phyloP scores from a whole-genome alignment of 2,797 vertebrate genomes.

The Alcedo atthis region DNA sequence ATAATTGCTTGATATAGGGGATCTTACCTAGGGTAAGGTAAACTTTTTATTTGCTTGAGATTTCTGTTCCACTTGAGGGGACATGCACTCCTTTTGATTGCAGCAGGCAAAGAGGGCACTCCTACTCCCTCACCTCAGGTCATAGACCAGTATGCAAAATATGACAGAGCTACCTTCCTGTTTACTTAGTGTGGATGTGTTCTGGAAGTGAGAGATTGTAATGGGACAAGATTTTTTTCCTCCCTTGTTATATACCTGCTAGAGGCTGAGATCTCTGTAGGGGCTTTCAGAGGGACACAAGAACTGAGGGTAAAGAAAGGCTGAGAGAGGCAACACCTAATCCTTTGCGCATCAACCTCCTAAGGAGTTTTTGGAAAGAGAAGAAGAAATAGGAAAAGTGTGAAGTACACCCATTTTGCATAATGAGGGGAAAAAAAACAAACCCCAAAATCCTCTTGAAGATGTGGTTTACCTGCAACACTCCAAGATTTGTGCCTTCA shows the following conservation, averaged over 20 bases:
- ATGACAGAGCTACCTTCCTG: neutral
- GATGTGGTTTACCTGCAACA: neutral
- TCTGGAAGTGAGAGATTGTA: neutral
- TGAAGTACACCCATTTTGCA: neutral
- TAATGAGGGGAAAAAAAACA: neutral
- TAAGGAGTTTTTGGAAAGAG: neutral
- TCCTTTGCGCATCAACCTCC: neutral
- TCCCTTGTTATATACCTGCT: neutral
- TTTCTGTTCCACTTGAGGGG: neutral
- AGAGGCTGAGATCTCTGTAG: neutral
- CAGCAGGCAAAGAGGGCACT: neutral
- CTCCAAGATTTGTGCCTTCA: neutral
- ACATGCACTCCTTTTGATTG: neutral
- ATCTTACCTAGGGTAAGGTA: neutral
- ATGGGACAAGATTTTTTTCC: neutral
- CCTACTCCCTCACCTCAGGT: neutral
- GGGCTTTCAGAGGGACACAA: neutral
- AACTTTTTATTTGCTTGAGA: neutral
- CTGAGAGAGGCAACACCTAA: neutral
- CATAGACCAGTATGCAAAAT: neutral
- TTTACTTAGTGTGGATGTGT: neutral
- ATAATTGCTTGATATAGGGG: neutral
- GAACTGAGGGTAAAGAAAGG: neutral
- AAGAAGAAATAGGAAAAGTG: neutral
- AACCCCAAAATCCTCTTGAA: neutral